These are phyloP conservation scores for Drosophila mojavensis DNA, from an alignment of 1,140 invertebrate genomes.

Conservation along the genomic window DNA sequence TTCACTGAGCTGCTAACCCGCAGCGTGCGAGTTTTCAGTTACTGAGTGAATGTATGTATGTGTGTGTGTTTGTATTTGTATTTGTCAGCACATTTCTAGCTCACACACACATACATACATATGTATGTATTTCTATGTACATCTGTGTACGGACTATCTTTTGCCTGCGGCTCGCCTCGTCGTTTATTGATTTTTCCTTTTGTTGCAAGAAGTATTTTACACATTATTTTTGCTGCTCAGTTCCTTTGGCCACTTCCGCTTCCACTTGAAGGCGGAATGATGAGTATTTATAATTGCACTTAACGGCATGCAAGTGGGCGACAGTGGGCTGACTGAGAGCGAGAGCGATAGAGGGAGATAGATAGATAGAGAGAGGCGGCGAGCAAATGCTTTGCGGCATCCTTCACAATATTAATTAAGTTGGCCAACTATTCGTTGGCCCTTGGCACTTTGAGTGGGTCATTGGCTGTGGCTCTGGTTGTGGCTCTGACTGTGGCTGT, in stretches of 20 bases:
- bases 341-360: too few relatives aligned
- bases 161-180: conserved; percentile 44
- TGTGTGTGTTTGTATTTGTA: conserved; percentile 44
- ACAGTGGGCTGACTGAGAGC: neutral
- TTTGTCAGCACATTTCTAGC: conserved; percentile 55
- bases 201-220: conserved; percentile 37
- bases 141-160: conserved; percentile 24
- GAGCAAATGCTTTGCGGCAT: neutral
- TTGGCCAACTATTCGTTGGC: conserved; percentile 47
- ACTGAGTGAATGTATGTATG: conserved; percentile 16
- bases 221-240: conserved; percentile 33
- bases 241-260: conserved; percentile 32
- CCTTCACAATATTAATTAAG: conserved; percentile 68
- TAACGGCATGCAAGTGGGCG: conserved; percentile 20
- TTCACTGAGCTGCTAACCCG: conserved; percentile 7
- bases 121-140: neutral
- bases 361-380: neutral
- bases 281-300: conserved; percentile 78
- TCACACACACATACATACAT: neutral
- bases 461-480: conserved; percentile 20
- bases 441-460: conserved; percentile 50
- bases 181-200: conserved; percentile 70
- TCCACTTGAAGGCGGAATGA: conserved; percentile 59
- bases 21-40: conserved; percentile 18
- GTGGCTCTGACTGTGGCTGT: conserved; percentile 2